A percentile compares a stretch with the other conserved stretches of the same genome.
Conservation (phyloP, 1,140 invertebrate genomes). For the Popillia japonica region DNA sequence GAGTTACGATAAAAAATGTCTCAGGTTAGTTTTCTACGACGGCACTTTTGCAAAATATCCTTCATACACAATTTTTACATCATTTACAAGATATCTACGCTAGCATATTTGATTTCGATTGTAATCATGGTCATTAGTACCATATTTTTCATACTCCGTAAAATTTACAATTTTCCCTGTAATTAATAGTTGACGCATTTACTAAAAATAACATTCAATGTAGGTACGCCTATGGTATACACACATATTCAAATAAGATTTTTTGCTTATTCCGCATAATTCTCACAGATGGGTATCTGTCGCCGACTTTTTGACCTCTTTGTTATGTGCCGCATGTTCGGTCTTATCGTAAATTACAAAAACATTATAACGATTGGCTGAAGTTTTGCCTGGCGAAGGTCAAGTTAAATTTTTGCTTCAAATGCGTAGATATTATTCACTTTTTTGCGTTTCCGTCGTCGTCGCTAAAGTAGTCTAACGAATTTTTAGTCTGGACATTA, state of each 20-base stretch:
- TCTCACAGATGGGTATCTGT: background rate
- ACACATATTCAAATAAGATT: background rate
- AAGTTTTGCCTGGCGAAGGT: background rate
- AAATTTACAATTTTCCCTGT: background rate
- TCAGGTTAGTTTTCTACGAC: no score
- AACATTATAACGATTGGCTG: background rate
- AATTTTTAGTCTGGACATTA: no score
- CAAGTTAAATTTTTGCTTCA: background rate
- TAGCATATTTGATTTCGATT: conserved; percentile 2
- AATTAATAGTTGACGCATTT: conserved; percentile 14
- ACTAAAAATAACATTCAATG: conserved; percentile 1
- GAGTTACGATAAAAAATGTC: no score
- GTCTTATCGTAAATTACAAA: background rate
- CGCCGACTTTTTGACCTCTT: background rate
- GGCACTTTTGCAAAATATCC: no score
- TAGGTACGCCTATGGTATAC: background rate
- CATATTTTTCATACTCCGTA: background rate
- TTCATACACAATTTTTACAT: background rate
- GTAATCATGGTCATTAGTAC: background rate
- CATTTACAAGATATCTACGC: background rate
- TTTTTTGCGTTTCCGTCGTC: background rate
- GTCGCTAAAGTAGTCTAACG: no score
- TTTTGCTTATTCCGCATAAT: background rate
- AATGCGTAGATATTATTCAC: background rate
- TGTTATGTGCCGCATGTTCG: background rate